Conservation (phyloP, 2,113 vertebrate species). For the Hipposideros armiger region DNA sequence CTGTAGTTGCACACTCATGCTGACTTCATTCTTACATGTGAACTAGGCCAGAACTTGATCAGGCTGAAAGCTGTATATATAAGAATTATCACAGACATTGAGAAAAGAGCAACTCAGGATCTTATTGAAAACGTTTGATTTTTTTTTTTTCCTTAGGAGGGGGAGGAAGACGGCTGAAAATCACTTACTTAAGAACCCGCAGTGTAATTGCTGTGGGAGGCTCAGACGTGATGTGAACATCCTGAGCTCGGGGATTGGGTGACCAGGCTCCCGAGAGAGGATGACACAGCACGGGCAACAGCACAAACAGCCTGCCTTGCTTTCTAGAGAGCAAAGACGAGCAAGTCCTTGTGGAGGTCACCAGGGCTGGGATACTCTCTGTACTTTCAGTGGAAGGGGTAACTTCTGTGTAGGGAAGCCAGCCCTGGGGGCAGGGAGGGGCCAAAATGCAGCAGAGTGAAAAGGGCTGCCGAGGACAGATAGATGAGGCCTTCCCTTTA, state of each 20-base stretch:
- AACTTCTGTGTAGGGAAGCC: background rate
- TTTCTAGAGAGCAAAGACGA: background rate
- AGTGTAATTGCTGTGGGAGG: constrained; percentile 9
- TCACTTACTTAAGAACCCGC: constrained; percentile 42
- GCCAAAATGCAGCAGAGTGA: background rate
- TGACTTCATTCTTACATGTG: constrained; percentile 21
- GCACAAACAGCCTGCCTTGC: background rate
- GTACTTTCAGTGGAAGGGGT: background rate
- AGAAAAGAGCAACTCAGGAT: constrained; percentile 2
- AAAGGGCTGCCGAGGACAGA: background rate
- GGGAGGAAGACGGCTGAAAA: background rate
- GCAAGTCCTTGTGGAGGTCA: constrained; percentile 46
- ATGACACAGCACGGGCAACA: constrained; percentile 65
- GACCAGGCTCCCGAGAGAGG: constrained; percentile 51
- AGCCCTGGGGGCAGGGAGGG: background rate
- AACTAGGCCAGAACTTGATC: background rate
- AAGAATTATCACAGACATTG: background rate
- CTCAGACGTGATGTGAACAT: constrained; percentile 36
- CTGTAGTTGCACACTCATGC: background rate
- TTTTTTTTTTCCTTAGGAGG: background rate
- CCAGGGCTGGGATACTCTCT: background rate
- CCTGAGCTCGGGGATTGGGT: constrained; percentile 49
- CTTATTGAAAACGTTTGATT: background rate
- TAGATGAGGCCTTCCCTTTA: background rate
- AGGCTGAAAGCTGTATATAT: background rate